These are phyloP conservation scores for Chaenocephalus aceratus DNA, from an alignment of 2,113 vertebrate species.

Conservation along the genomic window DNA sequence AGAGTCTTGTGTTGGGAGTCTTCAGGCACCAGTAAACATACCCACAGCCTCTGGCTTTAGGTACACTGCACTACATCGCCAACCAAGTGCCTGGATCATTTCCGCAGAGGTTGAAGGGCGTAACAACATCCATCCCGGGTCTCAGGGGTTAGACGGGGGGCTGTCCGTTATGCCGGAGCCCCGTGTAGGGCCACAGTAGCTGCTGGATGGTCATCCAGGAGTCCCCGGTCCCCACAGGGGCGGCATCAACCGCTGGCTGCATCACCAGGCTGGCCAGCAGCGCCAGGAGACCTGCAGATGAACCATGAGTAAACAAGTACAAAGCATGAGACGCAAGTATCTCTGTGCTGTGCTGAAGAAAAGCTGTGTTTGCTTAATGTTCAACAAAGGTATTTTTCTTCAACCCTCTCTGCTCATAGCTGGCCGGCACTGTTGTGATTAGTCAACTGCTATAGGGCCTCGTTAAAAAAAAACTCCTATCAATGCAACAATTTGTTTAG, in stretches of 20 bases:
- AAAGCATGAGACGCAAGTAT: neutral
- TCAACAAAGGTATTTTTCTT: too few relatives aligned
- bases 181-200: constrained; percentile 91
- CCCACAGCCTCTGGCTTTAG: constrained; percentile 28
- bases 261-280: constrained; percentile 89
- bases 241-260: constrained; percentile 89
- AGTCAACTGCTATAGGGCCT: too few relatives aligned
- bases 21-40: constrained; percentile 64
- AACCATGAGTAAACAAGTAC: constrained; percentile 2
- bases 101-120: constrained; percentile 20
- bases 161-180: constrained; percentile 89
- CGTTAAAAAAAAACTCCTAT: too few relatives aligned
- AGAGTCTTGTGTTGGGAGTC: constrained; percentile 43
- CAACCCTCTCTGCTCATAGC: too few relatives aligned
- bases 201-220: constrained; percentile 93
- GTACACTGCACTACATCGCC: constrained; percentile 2
- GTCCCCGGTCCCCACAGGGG: constrained; percentile 88
- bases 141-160: constrained; percentile 85
- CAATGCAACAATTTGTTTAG: neutral
- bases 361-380: too few relatives aligned
- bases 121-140: neutral
- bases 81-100: neutral
- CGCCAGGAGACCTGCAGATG: constrained; percentile 83
- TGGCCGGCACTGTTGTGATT: too few relatives aligned
- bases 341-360: neutral